Conservation (phyloP, 2,113 vertebrate species). For the Enhydra lutris region DNA sequence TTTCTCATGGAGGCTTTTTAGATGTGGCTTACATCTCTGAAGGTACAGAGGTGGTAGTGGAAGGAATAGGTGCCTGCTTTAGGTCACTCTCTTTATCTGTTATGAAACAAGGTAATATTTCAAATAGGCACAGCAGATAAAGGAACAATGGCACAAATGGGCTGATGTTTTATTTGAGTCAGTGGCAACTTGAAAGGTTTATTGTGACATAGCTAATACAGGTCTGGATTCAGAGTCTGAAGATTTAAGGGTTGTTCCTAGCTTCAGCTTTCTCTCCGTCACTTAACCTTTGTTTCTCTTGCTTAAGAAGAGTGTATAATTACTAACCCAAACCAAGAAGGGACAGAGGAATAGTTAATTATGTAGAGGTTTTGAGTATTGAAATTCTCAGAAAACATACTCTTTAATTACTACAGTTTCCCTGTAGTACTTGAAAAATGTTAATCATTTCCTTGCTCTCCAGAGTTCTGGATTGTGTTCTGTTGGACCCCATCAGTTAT, state of each 20-base stretch:
- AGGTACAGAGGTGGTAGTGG: not conserved
- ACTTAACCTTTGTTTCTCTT: not conserved
- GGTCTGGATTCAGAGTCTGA: not conserved
- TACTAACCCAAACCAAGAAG: not conserved
- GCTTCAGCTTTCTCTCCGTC: not conserved
- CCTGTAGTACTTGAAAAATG: not conserved
- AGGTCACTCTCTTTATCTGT: not conserved
- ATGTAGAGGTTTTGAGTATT: not conserved
- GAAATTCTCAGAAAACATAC: not conserved
- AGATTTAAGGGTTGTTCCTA: not conserved
- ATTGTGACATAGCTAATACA: not conserved
- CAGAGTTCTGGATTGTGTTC: constrained; percentile 45
- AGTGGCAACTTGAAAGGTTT: constrained; percentile 42
- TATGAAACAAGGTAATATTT: constrained; percentile 40
- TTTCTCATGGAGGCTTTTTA: not conserved
- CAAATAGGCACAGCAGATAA: constrained; percentile 19
- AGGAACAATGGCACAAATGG: not conserved
- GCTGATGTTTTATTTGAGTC: constrained; percentile 27
- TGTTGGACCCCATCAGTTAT: constrained; percentile 43
- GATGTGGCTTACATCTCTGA: not conserved
- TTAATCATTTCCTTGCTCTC: constrained; percentile 3
- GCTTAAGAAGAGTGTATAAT: not conserved
- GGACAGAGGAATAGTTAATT: not conserved
- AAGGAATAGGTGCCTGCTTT: not conserved
- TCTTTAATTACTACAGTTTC: not conserved